phyloP scores from a whole-genome alignment of 2,888 invertebrate genomes.

The Trichopria drosophilae region DNA sequence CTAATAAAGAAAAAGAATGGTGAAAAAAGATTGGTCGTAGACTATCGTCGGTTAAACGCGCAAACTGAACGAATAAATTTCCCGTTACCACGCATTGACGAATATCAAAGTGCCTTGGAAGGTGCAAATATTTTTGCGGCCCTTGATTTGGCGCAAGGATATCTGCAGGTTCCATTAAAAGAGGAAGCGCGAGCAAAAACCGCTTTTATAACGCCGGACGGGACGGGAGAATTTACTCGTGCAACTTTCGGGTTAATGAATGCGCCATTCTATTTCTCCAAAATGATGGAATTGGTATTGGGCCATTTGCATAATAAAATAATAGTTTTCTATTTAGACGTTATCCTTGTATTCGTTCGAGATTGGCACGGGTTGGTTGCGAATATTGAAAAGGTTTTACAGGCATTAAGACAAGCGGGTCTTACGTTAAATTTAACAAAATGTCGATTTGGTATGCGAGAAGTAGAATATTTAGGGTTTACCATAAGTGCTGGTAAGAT shows the following conservation, averaged over 20 bases:
- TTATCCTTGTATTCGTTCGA: slow-evolving; percentile 36
- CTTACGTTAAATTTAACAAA: slow-evolving; percentile 43
- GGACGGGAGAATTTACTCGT: slow-evolving; percentile 44
- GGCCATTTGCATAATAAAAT: slow-evolving; percentile 30
- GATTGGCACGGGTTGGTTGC: slow-evolving; percentile 37
- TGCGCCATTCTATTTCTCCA: slow-evolving; percentile 42
- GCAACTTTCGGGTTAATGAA: too few species aligned
- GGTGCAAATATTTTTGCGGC: too few species aligned
- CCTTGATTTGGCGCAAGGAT: too few species aligned
- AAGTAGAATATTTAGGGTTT: slow-evolving; percentile 44
- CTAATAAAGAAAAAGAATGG: slow-evolving; percentile 34
- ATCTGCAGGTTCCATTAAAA: slow-evolving; percentile 32
- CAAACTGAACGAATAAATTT: slow-evolving; percentile 30
- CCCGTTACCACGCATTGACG: slow-evolving; percentile 33
- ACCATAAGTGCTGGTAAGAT: slow-evolving; percentile 12
- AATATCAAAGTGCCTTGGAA: slow-evolving; percentile 28
- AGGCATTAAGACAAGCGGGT: slow-evolving; percentile 33
- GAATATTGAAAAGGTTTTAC: slow-evolving; percentile 35
- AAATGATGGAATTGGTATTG: slow-evolving; percentile 40
- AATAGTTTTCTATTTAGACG: slow-evolving; percentile 44
- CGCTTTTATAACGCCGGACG: slow-evolving; percentile 46
- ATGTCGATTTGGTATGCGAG: slow-evolving; percentile 37
- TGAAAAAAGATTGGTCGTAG: slow-evolving; percentile 29
- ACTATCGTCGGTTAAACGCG: slow-evolving; percentile 32
- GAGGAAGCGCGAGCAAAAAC: slow-evolving; percentile 30